Evolutionary conservation across 2,888 invertebrate genomes (phyloP), one percentile per base, ranked within the genome.

Genomic region (Pocota personata): DNA sequence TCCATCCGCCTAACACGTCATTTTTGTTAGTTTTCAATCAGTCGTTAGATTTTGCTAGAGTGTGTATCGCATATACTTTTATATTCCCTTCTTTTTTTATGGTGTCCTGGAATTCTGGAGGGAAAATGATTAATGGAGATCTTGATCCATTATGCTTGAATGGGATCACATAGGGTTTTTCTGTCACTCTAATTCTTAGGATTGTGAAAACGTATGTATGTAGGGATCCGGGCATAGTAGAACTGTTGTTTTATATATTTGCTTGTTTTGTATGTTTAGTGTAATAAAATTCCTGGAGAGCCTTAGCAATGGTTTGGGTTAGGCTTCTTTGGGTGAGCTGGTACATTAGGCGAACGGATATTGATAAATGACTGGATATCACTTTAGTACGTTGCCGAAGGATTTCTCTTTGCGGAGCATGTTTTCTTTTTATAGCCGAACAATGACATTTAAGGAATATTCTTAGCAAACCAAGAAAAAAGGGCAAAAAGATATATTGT

Each of bases 111-210:
- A 73, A 62, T 62, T 37, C 16, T 19, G n/a, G 5, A 73, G 30
- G 55, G 62, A 62, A 69, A 73, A 64, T 73, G 73, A 73, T 73
- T 73, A 62, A 73, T 73, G 40, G 52, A 37, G 30, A 40, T 73
- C 62, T 62, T 64, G 52, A 73, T 73, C 62, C 62, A 73, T 73
- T 73, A 43, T 52, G 32, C 62, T 62, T 73, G 62, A 64, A 73
- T 64, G 62, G 55, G 73, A 48, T 52, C 52, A 73, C 62, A 64
- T 64, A 52, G 43, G 73, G 62, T 62, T 73, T 64, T 52, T 60
- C 71, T 62, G 55, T 52, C 73, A 64, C 52, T 73, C 62, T 62
- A 62, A 62, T 64, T 40, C 43, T 30, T 40, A n/a, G 73, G 32
- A 32, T 32, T 55, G 21, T 1, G 8, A 16, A 52, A 19, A 46